These are phyloP conservation scores for Penaeus chinensis DNA, from an alignment of 1,140 invertebrate species.

Conservation along the genomic window DNA sequence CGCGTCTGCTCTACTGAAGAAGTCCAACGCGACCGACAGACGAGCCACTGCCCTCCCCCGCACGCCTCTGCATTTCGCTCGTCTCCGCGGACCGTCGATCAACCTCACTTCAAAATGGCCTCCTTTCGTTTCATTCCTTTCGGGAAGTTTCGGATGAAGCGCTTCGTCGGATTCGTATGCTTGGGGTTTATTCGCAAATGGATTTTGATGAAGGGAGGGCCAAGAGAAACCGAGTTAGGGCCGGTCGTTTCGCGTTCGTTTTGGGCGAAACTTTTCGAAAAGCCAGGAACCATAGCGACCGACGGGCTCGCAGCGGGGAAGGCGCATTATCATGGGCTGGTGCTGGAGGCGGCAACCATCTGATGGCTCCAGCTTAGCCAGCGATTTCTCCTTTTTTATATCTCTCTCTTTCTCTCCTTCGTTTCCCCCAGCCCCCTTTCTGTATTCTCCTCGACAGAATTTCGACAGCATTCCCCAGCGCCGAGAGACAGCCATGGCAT, in stretches of 20 bases:
- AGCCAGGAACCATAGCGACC: constrained; percentile 1
- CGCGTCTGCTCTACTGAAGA: constrained; percentile 40
- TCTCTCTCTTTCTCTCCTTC: too few relatives aligned
- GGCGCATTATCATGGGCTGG: constrained; percentile 40
- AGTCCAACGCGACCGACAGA: constrained; percentile 32
- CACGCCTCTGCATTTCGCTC: not conserved
- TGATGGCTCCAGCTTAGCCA: constrained; percentile 25
- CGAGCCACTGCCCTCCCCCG: constrained; percentile 17
- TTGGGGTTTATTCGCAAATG: too few relatives aligned
- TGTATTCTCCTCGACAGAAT: too few relatives aligned
- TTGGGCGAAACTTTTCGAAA: not conserved
- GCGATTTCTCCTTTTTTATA: not conserved
- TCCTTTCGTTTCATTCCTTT: too few relatives aligned
- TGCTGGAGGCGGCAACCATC: constrained; percentile 40
- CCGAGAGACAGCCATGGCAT: too few relatives aligned
- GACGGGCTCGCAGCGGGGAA: not conserved
- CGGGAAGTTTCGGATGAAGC: too few relatives aligned
- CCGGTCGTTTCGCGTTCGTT: not conserved
- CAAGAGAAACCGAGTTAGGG: not conserved
- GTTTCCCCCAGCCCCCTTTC: too few relatives aligned
- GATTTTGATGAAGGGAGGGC: too few relatives aligned
- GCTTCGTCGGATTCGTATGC: too few relatives aligned
- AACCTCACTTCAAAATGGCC: not conserved
- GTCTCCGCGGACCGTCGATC: not conserved
- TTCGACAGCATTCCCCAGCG: too few relatives aligned